Evolutionary conservation across 1,140 invertebrate species (phyloP), one percentile per base, ranked within the genome.

Genomic region (Pseudomyrmex dendroicus): DNA sequence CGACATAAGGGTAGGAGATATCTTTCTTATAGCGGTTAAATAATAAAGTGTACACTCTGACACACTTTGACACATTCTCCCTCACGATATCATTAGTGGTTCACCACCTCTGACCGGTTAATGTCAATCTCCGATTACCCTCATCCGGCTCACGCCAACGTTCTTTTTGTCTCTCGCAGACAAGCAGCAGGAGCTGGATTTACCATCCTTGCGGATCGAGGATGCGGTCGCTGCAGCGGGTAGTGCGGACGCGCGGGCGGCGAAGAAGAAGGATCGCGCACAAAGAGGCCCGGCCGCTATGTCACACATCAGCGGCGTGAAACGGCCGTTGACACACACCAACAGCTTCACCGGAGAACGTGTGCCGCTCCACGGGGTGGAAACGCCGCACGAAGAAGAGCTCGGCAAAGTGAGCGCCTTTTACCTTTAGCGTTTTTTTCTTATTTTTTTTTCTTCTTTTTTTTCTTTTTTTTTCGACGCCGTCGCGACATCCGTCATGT

Each of bases 181-280:
- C 94, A 99, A 99, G 95, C 98, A 99, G 94, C 98, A 99, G 94
- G 98, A 99, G 92, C 95, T 99, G 90, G 98, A 99, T 94, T 93
- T 99, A 86, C 98, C 98, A 48, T 97, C 97, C 22, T 93, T 98
- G 86, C 96, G 97, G 89, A 96, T 97, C 82, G 97, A 98, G 90
- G 98, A 97, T 93, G 95, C 95, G 35, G 93, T 95, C 17, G 95
- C 95, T 85, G 91, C 93, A 25, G 84, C 92, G 25, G 95, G 95
- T 59, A 93, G 94, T 73, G 94, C 93, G 86, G 93, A 94, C 20
- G 88, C 89, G 12, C 89, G 93, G 64, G 93, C 92, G 44, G 93
- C 93, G 8, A 96, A 96, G 91, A 95, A 95, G 89, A 96, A 96
- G 89, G 96, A 97, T 80, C 95, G 96, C 50, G 95, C 93, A 5